A percentile compares a stretch with the other conserved stretches of the same genome.
Conservation (phyloP, 2,113 vertebrate species). For the Capreolus pygargus region DNA sequence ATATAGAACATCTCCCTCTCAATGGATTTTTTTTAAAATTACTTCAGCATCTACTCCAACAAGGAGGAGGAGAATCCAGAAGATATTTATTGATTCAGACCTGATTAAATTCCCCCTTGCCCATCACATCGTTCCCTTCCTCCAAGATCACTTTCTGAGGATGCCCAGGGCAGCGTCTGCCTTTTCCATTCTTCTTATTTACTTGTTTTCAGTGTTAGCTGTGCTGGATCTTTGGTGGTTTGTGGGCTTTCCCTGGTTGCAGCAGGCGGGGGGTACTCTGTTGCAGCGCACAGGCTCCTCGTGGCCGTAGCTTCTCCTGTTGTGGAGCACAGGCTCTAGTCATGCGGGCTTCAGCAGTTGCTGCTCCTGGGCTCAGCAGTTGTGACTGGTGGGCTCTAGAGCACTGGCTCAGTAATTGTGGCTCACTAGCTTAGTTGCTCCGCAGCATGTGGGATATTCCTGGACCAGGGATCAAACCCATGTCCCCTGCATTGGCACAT, state of each 20-base stretch:
- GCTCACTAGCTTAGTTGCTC: not conserved
- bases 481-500: not conserved
- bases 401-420: not conserved
- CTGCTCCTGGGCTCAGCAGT: not conserved
- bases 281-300: not conserved
- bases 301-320: fast-evolving
- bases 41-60: not conserved
- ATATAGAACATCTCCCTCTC: not conserved
- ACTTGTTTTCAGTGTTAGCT: not conserved
- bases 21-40: not conserved
- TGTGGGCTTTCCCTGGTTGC: not conserved
- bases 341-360: not conserved
- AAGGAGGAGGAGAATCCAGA: not conserved
- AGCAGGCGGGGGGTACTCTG: not conserved
- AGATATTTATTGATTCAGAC: not conserved
- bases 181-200: fast-evolving
- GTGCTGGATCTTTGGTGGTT: not conserved
- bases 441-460: not conserved
- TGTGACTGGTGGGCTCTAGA: not conserved
- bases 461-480: not conserved
- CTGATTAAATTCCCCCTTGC: not conserved
- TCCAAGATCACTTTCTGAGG: not conserved
- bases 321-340: not conserved
- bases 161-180: fast-evolving
- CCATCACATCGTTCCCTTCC: not conserved